Evolutionary conservation across 1,140 invertebrate species (phyloP), one percentile per base, ranked within the genome.

Genomic region (Diabrotica undecimpunctata): DNA sequence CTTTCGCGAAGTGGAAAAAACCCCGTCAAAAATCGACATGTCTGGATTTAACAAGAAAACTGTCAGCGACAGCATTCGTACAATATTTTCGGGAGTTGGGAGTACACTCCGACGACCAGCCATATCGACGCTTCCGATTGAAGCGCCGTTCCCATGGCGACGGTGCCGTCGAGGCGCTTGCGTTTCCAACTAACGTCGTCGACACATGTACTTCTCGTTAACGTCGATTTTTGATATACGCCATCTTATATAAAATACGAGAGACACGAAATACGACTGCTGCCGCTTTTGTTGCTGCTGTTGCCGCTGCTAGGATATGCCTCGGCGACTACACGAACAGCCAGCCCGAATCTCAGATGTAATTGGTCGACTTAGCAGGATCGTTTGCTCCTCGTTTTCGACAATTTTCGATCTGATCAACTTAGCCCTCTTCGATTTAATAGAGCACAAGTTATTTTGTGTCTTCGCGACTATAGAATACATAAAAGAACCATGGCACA

Each of bases 181-280:
- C 73, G 73, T 70, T n/a, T 46, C 25, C 25, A 25, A 25, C 25
- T 25, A 25, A 25, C 61, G 65, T 38, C 62, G 57, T 61, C 57
- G 71, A 68, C 68, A 66, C 71, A 64, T 67, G 64, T 64, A 64
- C 51, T 58, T 64, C 65, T 64, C 64, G 70, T 67, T 67, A 68
- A 64, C 62, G 73, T 74, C 73, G 73, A 74, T 74, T 74, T 74
- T 74, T 74, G 73, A 74, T 72, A 62, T 74, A 73, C 73, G 73
- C 73, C 73, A 74, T 74, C 73, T 74, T 74, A 74, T 72, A 62
- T 38, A 62, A 62, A 62, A 62, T 13, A 37, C 39, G 53, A 12
- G 7, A 35, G 53, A 12, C 7, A 35, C 12, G 12, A 51, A 51
- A 51, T 10, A 51, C 12, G 46, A 11, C 46, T 25, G 25, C 25